Evolutionary conservation across 2,797 vertebrate species (phyloP), one percentile per base, ranked within the genome.

Genomic region (Neopelma chrysocephalum): DNA sequence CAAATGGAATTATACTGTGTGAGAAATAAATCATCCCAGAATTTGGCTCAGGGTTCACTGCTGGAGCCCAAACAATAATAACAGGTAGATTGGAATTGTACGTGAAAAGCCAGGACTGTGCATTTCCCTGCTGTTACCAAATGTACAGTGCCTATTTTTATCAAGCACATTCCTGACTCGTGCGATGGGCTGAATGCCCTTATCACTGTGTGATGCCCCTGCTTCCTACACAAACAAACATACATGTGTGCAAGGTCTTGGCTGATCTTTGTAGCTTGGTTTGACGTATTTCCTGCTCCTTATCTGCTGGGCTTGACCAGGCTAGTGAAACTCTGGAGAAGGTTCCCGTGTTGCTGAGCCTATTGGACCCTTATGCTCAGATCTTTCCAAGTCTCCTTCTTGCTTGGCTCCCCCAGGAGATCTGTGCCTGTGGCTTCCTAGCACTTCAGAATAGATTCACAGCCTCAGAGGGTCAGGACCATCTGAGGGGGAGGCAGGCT

Each of bases 71-170:
- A 88, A 94, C 91, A 91, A 57, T 32, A 60, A 62, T 45, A 92
- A 68, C 60, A 87, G 82, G 96, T 96, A 96, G 87, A 70, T 66
- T 25, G 47, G 82, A 36, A 27, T 8, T 42, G 62, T 58, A 25
- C 2, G 29, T 78, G 84, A 58, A 83, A 69, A 88, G 69, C 66
- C 1, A 6, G 65, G 58, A 22, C 14, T 56, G 31, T 79, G 73
- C 79, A 86, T 95, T 82, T 76, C 83, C 90, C 90, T 40, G 75
- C 92, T 87, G 90, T 76, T 56, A 76, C 77, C 83, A 84, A 88
- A 83, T 76, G 91, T 36, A 42, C 54, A 29, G 66, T 36, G 69
- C 57, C 72, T 91, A 71, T 95, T 96, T 96, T 92, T 86, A 22
- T 42, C 18, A 3, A 54, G 65, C 16, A 4, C 0, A 0, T 78